Evolutionary conservation across 64 coral and sea anemone species (phyloP).

Genomic region (Stichodactyla helianthus): DNA sequence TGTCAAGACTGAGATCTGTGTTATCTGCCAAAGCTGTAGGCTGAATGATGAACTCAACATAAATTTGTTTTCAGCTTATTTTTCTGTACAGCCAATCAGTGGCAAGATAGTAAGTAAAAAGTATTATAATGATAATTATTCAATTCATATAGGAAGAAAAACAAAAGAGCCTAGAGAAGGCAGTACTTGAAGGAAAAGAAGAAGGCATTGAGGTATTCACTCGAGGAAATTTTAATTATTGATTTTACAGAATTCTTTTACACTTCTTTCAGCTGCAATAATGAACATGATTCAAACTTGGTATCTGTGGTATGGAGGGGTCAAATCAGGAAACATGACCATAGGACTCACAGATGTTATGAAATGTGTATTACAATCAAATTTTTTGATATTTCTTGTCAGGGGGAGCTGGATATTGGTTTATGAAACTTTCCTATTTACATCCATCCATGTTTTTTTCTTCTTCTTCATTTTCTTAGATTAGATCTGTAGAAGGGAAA

Average conservation of each 20-base stretch:
- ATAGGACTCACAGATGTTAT: no score
- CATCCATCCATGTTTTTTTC: background rate
- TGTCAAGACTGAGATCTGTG: background rate
- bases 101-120: no score
- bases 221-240: background rate
- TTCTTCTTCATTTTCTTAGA: constrained; percentile 31
- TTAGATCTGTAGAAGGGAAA: constrained; percentile 81
- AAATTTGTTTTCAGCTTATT: background rate
- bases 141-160: constrained; percentile 52
- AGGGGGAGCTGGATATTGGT: background rate
- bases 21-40: no score
- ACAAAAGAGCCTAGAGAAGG: constrained; percentile 52
- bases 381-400: background rate
- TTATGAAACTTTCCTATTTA: background rate
- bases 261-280: background rate
- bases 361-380: no score
- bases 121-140: background rate
- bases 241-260: background rate
- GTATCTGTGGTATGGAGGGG: no score
- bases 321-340: no score
- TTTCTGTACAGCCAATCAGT: background rate
- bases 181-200: constrained; percentile 58
- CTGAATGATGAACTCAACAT: background rate
- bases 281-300: background rate
- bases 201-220: constrained; percentile 67